These are phyloP conservation scores for Aphyosemion australe DNA, from an alignment of 2,113 vertebrate genomes.

Conservation along the genomic window DNA sequence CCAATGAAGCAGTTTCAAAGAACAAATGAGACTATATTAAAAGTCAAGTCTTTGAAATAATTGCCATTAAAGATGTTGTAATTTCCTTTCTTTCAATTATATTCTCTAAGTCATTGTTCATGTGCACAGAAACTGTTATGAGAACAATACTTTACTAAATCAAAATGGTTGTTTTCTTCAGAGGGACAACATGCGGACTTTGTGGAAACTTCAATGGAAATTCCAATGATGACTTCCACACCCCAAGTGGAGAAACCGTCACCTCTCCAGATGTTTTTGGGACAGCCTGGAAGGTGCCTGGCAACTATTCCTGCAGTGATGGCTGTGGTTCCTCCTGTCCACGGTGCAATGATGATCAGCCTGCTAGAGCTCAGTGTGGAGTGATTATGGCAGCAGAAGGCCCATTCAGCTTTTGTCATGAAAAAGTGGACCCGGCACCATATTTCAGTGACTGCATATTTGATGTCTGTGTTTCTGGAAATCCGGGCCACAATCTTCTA, in stretches of 20 bases:
- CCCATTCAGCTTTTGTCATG: conserved; percentile 65
- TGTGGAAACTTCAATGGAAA: conserved; percentile 76
- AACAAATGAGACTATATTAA: no score
- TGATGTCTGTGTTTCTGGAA: conserved; percentile 65
- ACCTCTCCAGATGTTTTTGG: conserved; percentile 37
- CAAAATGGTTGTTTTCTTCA: no score
- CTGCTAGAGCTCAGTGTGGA: conserved; percentile 44
- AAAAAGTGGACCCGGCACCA: conserved; percentile 34
- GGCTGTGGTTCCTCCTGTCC: conserved; percentile 44
- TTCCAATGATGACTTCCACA: conserved; percentile 58
- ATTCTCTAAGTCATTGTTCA: no score
- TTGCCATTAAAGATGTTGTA: no score
- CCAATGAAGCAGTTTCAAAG: no score
- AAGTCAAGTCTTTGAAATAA: no score
- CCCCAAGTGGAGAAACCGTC: conserved; percentile 40
- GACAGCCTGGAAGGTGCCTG: conserved; percentile 51
- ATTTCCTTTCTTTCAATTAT: no score
- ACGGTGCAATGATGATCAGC: conserved; percentile 30
- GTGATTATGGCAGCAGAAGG: conserved; percentile 54
- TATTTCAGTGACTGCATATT: conserved; percentile 66
- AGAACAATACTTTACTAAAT: no score
- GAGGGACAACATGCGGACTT: conserved; percentile 62
- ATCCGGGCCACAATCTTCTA: conserved; percentile 20
- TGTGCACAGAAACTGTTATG: no score
- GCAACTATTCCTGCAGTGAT: conserved; percentile 43